Evolutionary conservation across 2,888 invertebrate species (phyloP).

Genomic region (Meteorus colon): DNA sequence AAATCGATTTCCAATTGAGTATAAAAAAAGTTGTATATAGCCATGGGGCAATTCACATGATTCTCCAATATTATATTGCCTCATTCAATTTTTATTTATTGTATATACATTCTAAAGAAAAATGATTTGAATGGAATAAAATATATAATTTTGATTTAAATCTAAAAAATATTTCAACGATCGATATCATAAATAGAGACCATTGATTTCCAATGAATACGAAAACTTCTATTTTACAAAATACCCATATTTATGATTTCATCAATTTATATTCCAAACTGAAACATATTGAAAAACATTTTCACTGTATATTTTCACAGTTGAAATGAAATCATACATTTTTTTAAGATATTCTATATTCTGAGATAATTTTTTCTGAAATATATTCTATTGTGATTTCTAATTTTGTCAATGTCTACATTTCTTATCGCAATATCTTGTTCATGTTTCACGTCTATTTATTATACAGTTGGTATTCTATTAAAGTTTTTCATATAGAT

Average conservation of each 20-base stretch:
- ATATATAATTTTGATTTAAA: too few relatives aligned
- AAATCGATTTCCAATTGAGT: conserved; percentile 13
- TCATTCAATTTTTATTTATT: conserved; percentile 8
- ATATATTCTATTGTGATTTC: background rate
- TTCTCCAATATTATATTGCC: conserved; percentile 10
- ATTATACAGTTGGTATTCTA: background rate
- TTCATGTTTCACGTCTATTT: background rate
- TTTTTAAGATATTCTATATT: background rate
- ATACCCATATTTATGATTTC: too few relatives aligned
- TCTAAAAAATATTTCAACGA: too few relatives aligned
- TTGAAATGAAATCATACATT: background rate
- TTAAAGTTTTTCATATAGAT: background rate
- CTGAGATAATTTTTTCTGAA: background rate
- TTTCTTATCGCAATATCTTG: background rate
- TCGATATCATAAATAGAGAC: too few relatives aligned
- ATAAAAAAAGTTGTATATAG: conserved; percentile 8
- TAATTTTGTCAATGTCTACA: background rate
- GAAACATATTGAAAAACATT: too few relatives aligned
- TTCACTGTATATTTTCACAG: too few relatives aligned
- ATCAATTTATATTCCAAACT: too few relatives aligned
- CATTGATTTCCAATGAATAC: too few relatives aligned
- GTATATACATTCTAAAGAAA: background rate
- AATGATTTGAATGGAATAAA: too few relatives aligned
- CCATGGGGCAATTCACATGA: conserved; percentile 14
- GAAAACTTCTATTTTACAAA: too few relatives aligned